A percentile compares a stretch with the other conserved stretches of the same genome.
Conservation (phyloP, 2,888 invertebrate species). For the Anticlea derivata region DNA sequence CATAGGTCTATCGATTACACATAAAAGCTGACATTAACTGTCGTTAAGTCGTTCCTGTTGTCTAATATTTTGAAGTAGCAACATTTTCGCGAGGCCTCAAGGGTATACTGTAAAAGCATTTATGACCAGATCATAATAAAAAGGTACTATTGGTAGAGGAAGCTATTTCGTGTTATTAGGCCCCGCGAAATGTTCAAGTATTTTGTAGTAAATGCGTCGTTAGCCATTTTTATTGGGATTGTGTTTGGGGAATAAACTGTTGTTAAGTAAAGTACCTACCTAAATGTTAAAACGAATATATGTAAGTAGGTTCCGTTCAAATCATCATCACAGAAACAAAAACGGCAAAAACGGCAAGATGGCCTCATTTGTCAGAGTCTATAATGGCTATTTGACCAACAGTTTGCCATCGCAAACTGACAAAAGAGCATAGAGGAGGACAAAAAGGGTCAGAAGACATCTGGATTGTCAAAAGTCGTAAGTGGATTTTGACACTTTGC, state of each 20-base stretch:
- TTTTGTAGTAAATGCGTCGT: constrained; percentile 37
- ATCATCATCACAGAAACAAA: too few species aligned
- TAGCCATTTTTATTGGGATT: constrained; percentile 35
- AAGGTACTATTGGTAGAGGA: constrained; percentile 38
- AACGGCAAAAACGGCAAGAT: too few species aligned
- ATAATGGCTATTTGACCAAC: too few species aligned
- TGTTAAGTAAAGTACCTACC: not conserved
- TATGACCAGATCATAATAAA: constrained; percentile 45
- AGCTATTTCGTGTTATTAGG: constrained; percentile 44
- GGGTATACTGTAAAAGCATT: constrained; percentile 44
- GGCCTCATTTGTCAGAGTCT: too few species aligned
- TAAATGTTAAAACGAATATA: not conserved
- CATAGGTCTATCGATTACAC: constrained; percentile 49
- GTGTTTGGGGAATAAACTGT: constrained; percentile 10
- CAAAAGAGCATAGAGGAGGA: too few species aligned
- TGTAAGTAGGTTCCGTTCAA: too few species aligned
- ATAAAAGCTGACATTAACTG: constrained; percentile 52
- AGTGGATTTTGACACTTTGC: too few species aligned
- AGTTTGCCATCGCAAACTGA: too few species aligned
- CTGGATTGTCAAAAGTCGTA: too few species aligned
- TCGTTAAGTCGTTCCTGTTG: constrained; percentile 21
- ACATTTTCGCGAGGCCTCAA: constrained; percentile 31
- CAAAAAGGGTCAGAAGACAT: too few species aligned
- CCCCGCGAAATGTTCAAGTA: constrained; percentile 41
- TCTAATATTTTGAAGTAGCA: constrained; percentile 31